Base-by-base conservation (phyloP, 2,888 invertebrate species). In the Tortrix viridana region DNA sequence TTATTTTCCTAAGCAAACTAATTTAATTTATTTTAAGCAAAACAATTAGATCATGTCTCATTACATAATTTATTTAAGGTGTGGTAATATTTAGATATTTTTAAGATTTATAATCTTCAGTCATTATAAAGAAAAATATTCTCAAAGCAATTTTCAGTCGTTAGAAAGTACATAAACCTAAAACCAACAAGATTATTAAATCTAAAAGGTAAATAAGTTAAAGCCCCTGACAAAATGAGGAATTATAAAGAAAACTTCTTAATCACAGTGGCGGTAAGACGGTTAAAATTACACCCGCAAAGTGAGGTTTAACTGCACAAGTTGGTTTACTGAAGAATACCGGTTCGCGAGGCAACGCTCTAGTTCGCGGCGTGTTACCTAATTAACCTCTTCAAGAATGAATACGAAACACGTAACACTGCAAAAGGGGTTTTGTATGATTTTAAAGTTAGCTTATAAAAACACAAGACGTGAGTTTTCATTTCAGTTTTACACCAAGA, bases 251-350 rank as follows among this genome's bases (percentile, higher is more conserved):
- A 44, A 52, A 60, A 60, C 59, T 52, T 59, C 22, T 60, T 52
- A 60, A 60, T 60, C 22, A 44, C 44, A 46, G 41, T 50, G 43
- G 32, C 52, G 44, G 44, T 46, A 43, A 44, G 52, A 37, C 50
- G 37, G 52, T 59, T 52, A 59, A 59, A 50, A 50, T 59, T 43
- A 37, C 50, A 52, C 59, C 52, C 44, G 52, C 59, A 53, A 52
- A 60, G 59, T 52, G 22, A 46, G 52, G 50, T 60, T 60, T 60
- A 60, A 53, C 44, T 22, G 38, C 52, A 60, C 50, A 60, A 52
- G 41, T 59, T 32, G 59, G 43, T 59, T 59, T 18, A 7, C 44
- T 26, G 44, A 44, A 55, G 44, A 52, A 52, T 37, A 52, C 50
- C 20, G 52, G 59, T 22, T 50, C 18, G 37, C 43, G 23, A 58